Evolutionary conservation across 2,888 invertebrate genomes (phyloP).

Genomic region (Lasioglossum oenotherae): DNA sequence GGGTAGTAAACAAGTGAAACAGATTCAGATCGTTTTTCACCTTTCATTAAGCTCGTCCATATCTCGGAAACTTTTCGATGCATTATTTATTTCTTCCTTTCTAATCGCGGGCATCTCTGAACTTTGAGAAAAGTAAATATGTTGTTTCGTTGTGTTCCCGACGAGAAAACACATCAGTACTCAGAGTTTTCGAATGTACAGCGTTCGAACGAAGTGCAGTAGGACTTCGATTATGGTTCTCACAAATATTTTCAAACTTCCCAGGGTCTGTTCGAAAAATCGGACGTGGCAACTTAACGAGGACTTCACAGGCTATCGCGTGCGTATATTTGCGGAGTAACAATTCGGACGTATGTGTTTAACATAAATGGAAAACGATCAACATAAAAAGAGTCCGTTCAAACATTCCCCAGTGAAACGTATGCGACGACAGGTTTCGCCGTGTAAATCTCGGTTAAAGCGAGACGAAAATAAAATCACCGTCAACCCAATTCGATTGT

Average conservation of each 20-base stretch:
- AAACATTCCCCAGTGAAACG: neutral
- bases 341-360: neutral
- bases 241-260: neutral
- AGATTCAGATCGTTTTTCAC: neutral
- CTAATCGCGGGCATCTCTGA: neutral
- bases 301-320: neutral
- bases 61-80: neutral
- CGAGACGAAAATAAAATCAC: conserved; percentile 73
- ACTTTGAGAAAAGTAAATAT: neutral
- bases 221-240: neutral
- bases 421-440: neutral
- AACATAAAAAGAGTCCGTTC: conserved; percentile 4
- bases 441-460: conserved; percentile 65
- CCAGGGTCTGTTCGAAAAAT: neutral
- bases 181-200: neutral
- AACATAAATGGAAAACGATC: conserved; percentile 8
- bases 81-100: neutral
- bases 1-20: neutral
- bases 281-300: neutral
- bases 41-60: neutral
- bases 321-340: neutral
- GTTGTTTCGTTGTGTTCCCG: neutral
- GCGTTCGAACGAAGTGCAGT: neutral
- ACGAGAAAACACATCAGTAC: neutral
- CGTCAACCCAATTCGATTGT: conserved; percentile 73